Base-by-base conservation (phyloP, 2,888 invertebrate species). In the Dendrolimus houi region DNA sequence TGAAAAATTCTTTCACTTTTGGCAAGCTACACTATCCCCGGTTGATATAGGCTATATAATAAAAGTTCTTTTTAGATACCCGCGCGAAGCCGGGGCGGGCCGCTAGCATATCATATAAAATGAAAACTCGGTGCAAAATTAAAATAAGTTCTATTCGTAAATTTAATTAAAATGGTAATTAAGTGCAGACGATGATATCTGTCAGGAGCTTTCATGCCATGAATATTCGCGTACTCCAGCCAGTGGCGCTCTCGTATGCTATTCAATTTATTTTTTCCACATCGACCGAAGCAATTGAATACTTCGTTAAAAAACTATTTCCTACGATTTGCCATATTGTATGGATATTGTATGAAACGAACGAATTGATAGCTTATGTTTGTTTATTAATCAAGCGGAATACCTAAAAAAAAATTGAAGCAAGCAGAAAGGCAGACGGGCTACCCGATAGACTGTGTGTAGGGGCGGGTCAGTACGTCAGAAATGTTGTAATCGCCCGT, bases 161-260 rank as follows among this genome's bases (percentile, higher is more conserved):
- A 72, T 77, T 76, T 76, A 79, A 83, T 82, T 80, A 75, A 78
- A 75, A 81, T 81, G 77, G 65, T 77, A 79, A 81, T 82, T 70
- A 69, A 71, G 60, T 65, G 59, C 62, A 58, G 59, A 59, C 64
- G 65, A 64, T 71, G 64, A 69, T 71, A 68, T 66, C 69, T 63
- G 58, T 55, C 55, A 63, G 29, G 64, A 61, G 66, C 70, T 72
- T 68, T 66, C 60, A 58, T 60, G 60, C 60, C 60, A 64, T 68
- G 68, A 66, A 70, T 69, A 60, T 62, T 63, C 60, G 63, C 47
- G 56, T 62, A 57, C 53, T 29, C 57, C 29, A 57, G 52, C 41
- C 52, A 54, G 56, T 62, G 63, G 65, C 67, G 67, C 64, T 47
- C 47, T 47, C 47, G 8, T 47, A 66, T 71, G 61, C 65, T 69